A percentile compares a stretch with the other conserved stretches of the same genome.
These are phyloP conservation scores for Paguma larvata DNA, from an alignment of 2,797 vertebrate genomes.

Conservation along the genomic window DNA sequence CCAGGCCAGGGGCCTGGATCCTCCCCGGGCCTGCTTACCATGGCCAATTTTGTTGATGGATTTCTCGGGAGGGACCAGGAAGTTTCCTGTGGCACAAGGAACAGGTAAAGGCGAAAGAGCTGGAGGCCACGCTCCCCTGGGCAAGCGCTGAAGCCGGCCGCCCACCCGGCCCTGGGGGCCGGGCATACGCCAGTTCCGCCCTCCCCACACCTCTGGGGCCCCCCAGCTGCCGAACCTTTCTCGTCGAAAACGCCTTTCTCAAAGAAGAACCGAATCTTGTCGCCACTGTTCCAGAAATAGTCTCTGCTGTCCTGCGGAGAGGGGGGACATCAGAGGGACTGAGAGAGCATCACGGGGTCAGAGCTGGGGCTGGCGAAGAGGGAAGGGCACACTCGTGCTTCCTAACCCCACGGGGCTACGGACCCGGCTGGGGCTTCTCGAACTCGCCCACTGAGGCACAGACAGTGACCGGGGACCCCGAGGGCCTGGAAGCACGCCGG, in stretches of 20 bases:
- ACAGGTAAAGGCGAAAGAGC: neutral
- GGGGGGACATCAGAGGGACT: neutral
- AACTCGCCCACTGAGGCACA: neutral
- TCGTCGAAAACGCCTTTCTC: slow-evolving; percentile 96
- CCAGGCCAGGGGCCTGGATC: neutral
- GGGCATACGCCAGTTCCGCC: neutral
- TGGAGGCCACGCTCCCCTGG: neutral
- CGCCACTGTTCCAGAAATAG: slow-evolving; percentile 97
- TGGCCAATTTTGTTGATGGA: slow-evolving; percentile 98
- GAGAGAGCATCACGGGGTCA: neutral
- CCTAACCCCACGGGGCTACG: neutral
- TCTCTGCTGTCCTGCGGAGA: slow-evolving; percentile 93
- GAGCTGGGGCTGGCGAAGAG: neutral
- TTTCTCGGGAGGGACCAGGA: slow-evolving; percentile 91
- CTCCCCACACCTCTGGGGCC: too few species aligned
- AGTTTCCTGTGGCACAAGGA: slow-evolving; percentile 91
- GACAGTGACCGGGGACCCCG: neutral
- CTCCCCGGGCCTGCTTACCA: slow-evolving; percentile 88
- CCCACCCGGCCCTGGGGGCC: neutral
- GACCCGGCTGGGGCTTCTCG: neutral
- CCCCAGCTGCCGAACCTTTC: slow-evolving; percentile 89
- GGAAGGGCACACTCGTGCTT: neutral
- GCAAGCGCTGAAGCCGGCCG: neutral
- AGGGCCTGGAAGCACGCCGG: neutral
- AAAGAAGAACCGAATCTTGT: slow-evolving; percentile 98